Evolutionary conservation across 2,888 invertebrate genomes (phyloP), one percentile per base, ranked within the genome.

Genomic region (Stenodema calcarata): DNA sequence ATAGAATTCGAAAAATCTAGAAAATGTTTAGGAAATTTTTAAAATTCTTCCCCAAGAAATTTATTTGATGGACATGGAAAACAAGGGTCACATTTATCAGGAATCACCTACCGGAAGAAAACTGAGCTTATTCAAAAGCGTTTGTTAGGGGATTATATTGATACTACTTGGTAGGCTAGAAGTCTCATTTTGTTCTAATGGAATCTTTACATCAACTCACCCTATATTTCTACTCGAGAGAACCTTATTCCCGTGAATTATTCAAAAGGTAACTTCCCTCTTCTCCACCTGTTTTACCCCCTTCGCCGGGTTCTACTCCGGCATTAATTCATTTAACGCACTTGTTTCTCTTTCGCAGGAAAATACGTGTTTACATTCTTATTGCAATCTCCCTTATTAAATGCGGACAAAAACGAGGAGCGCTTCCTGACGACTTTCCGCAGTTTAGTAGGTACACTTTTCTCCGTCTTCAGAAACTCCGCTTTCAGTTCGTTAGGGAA

Each of bases 211-310:
- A 73, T 73, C 73, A 78, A 44, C 78, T 44, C 47, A 41, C 18
- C 44, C 35, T 23, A 23, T 23, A 78, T 78, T 44, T 27, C 44
- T 78, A 44, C 78, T 78, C 41, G 23, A 47, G 75, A 75, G 41
- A 42, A 78, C 44, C 78, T 78, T 78, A 78, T 44, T 47, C 78
- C 78, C 44, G 44, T 78, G 78, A 78, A 78, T 78, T 78, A 78
- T 78, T 78, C 78, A 78, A 44, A 47, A 47, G 78, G 78, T 78
- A 78, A 78, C 44, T 78, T 78, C n/a, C 78, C 35, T 76, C 76
- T 41, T 18, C 35, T 35, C 35, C 12, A 14, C 50, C n/a, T n/a
- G n/a, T n/a, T n/a, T n/a, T 16, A 23, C 62, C 54, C 23, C 62
- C 23, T 23, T 9, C 78, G 12, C 44, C 16, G 44, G 27, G 18